Base-by-base conservation (phyloP, 2,113 vertebrate genomes). In the Euleptes europaea region DNA sequence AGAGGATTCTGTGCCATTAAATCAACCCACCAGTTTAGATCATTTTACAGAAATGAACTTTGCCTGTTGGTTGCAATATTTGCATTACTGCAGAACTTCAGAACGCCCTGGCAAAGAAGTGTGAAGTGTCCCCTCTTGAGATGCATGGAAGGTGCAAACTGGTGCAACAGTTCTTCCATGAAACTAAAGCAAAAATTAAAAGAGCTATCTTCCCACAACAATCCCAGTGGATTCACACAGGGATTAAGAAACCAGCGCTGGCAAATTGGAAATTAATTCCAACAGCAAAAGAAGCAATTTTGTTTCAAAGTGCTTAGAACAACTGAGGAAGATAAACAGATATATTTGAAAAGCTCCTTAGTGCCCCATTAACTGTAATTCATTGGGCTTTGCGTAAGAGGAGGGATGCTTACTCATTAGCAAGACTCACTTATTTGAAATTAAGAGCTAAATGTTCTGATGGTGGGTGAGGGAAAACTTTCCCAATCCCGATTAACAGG, bases 211-310 rank as follows among this genome's bases (percentile, higher is more conserved):
- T 91, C 88, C 86, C 88, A 88, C 38, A 0, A 38, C 17, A 0
- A 0, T 31, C 78, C 87, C 83, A 80, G 44, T 40, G 84, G 75
- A 88, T 83, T 81, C 87, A 88, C 83, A 19, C 19, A 70, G 74
- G 84, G 78, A 80, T 88, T 21, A 85, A 91, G 91, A 90, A 86
- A 54, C 9, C 82, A 70, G 63, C 0, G 54, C 66, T 88, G 0
- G 0, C 73, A 81, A 82, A 90, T 66, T 88, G 82, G 80, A 92
- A 94, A 93, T 92, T 54, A 23, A 86, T 82, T 80, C 82, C 66
- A 26, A 40, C 23, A 90, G 80, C 49, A 87, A 85, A 80, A 73
- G 89, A 88, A 91, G 28, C 8, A 89, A 23, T 70, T 86, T 66
- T 86, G 40, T 84, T 93, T 88, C 88, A 74, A 78, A 88, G 75